These are phyloP conservation scores for Microcebus griseorufus DNA, from an alignment of 2,113 vertebrate genomes.

Conservation along the genomic window DNA sequence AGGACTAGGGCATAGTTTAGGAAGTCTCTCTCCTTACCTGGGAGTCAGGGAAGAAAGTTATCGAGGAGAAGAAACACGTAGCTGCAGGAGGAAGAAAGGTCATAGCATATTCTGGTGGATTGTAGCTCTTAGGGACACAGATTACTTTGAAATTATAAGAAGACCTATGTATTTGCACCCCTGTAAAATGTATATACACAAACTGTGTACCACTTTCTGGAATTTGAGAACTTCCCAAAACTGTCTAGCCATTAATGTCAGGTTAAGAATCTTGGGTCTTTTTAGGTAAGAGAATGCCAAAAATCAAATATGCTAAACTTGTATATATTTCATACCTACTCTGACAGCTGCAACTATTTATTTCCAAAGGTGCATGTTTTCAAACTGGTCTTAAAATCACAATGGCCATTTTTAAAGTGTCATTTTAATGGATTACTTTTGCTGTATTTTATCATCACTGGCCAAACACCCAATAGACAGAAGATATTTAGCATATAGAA, in stretches of 20 bases:
- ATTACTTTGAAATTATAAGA: no score
- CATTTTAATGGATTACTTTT: neutral
- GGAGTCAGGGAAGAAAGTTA: neutral
- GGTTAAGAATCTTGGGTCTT: neutral
- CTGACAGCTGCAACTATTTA: neutral
- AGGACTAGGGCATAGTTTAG: rapidly evolving
- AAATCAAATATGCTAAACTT: neutral
- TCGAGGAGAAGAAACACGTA: rapidly evolving
- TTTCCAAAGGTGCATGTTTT: neutral
- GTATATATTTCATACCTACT: neutral
- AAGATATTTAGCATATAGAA: neutral
- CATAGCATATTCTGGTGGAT: no score
- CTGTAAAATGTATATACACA: neutral
- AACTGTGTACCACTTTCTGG: neutral
- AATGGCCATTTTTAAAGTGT: no score
- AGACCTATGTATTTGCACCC: neutral
- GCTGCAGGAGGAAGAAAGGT: neutral
- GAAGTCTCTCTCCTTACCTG: neutral
- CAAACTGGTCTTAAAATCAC: neutral
- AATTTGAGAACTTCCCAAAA: neutral
- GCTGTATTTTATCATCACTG: neutral
- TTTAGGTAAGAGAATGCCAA: neutral
- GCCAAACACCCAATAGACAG: neutral
- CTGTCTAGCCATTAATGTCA: rapidly evolving
- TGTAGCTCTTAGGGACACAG: neutral